Evolutionary conservation across 2,888 invertebrate genomes (phyloP), one percentile per base, ranked within the genome.

Genomic region (Dysmachus trigonus): DNA sequence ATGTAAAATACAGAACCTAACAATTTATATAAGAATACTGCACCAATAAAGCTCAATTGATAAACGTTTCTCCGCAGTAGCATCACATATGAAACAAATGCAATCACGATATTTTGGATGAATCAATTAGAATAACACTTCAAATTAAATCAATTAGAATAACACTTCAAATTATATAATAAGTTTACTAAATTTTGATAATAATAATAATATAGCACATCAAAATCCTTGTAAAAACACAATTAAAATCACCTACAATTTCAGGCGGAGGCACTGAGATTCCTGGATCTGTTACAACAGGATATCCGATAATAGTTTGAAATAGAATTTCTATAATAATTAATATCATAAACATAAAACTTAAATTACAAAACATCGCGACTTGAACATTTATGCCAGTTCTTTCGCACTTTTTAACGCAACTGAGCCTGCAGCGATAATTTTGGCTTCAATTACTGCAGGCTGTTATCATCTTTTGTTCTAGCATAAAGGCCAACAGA

Each of bases 211-310:
- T 38, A 10, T 38, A 38, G 2, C 10, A 38, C 38, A 10, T 38
- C 10, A 38, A 38, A 47, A n/a, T 47, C 8, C 7, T 62, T 8
- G 62, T 62, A 22, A 27, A 2, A 62, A 62, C 3, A 62, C 62
- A 15, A 51, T 10, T 10, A 62, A 0, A 53, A 62, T 3, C 8
- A 74, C 86, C 51, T 86, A 87, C 87, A 41, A 87, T 87, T 87
- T 86, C 85, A 18, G 86, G 86, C 35, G 87, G 85, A 13, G 87
- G 86, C 35, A 87, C 62, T n/a, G 86, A n/a, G 3, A 86, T 22
- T 30, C 86, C 87, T 10, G 85, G 71, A 5, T 71, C 27, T 27
- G 22, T 71, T 27, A 22, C n/a, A 6, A 83, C 18, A 1, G 83
- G 83, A 38, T n/a, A 72, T 22, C 38, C 38, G 15, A n/a, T 1